Percentiles rank a stretch among this genome's conserved stretches.
Evolutionary conservation across 1,140 invertebrate genomes (phyloP).

Genomic region (Neodiprion lecontei): DNA sequence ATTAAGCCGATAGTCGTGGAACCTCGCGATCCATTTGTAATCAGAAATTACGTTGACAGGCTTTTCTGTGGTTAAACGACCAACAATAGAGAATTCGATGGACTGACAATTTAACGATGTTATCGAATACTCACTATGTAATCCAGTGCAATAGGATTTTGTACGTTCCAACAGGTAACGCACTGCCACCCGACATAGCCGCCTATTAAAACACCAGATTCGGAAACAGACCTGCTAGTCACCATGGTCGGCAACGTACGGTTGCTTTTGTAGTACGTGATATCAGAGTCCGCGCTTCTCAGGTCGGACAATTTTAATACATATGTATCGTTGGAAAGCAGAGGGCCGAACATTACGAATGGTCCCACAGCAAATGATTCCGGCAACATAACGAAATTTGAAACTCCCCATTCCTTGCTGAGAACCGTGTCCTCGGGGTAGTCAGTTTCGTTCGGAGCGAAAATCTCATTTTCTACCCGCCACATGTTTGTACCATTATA

Average conservation of each 20-base stretch:
- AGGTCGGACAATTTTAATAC: conserved; percentile 34
- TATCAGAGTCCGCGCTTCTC: conserved; percentile 23
- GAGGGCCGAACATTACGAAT: conserved; percentile 46
- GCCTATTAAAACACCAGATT: conserved; percentile 41
- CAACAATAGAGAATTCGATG: not conserved
- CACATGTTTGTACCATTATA: conserved; percentile 36
- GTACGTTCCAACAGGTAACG: conserved; percentile 48
- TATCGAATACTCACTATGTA: conserved; percentile 42
- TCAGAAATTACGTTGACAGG: too few species aligned
- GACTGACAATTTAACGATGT: not conserved
- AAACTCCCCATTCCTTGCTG: conserved; percentile 60
- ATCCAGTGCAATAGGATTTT: conserved; percentile 39
- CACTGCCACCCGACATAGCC: conserved; percentile 44
- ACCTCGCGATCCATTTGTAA: not conserved
- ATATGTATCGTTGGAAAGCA: conserved; percentile 49
- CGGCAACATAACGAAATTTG: conserved; percentile 51
- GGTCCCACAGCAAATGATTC: conserved; percentile 13
- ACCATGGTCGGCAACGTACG: not conserved
- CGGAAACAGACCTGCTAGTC: conserved; percentile 11
- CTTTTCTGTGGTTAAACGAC: not conserved
- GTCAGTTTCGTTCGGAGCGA: conserved; percentile 25
- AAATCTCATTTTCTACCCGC: conserved; percentile 42
- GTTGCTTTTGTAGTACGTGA: conserved; percentile 31
- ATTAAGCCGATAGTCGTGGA: conserved; percentile 47
- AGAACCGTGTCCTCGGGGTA: conserved; percentile 46